Conservation (phyloP, 2,113 vertebrate species). For the Zosterops pallidus region DNA sequence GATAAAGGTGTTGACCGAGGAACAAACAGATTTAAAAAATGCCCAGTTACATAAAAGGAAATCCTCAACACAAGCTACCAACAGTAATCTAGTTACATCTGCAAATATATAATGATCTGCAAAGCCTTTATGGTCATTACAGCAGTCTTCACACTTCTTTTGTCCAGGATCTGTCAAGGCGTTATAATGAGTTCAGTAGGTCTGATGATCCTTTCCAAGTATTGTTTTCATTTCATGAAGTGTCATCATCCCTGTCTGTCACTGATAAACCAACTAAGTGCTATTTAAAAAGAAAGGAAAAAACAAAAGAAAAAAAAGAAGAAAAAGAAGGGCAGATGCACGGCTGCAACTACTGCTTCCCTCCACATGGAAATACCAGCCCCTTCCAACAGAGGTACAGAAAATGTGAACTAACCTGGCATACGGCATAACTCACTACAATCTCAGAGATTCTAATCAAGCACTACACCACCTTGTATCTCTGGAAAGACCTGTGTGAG, state of each 20-base stretch:
- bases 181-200: not conserved
- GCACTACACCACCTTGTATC: not conserved
- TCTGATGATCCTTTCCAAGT: not conserved
- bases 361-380: not conserved
- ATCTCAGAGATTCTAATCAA: not conserved
- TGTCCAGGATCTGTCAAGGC: not conserved
- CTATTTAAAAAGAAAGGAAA: fast-evolving
- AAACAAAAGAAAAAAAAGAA: fast-evolving
- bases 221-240: not conserved
- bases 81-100: not conserved
- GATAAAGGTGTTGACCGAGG: not conserved
- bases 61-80: not conserved
- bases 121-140: not conserved
- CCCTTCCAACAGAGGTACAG: not conserved
- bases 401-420: not conserved
- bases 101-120: not conserved
- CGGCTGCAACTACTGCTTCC: fast-evolving
- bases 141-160: not conserved
- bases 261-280: not conserved
- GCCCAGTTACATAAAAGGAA: not conserved
- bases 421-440: not conserved
- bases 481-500: not conserved
- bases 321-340: not conserved
- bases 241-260: not conserved
- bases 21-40: not conserved